Conservation (phyloP, 2,113 vertebrate genomes). For the Martes martes region DNA sequence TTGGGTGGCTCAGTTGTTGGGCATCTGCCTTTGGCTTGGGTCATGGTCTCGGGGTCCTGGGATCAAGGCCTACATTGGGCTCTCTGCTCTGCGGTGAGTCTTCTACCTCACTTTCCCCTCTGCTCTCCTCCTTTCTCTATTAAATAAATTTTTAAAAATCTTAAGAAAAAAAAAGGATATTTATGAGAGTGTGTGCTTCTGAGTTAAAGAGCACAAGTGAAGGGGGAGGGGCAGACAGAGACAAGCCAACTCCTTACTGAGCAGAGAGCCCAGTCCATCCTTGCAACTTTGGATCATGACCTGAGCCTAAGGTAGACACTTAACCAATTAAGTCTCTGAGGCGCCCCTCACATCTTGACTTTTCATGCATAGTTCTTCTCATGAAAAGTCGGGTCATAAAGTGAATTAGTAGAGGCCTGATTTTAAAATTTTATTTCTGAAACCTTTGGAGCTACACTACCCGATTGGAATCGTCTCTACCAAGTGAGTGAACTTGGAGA, state of each 20-base stretch:
- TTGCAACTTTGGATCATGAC: neutral
- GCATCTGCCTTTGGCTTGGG: too few relatives aligned
- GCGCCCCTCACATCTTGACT: neutral
- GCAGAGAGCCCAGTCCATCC: neutral
- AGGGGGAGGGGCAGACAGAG: neutral
- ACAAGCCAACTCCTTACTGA: neutral
- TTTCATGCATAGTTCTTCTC: neutral
- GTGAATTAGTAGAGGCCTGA: neutral
- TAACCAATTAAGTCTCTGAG: neutral
- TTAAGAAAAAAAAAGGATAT: too few relatives aligned
- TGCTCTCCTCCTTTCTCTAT: neutral
- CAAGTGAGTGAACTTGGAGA: neutral
- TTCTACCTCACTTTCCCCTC: neutral
- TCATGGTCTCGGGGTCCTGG: too few relatives aligned
- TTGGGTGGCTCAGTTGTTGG: neutral
- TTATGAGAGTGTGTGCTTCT: neutral
- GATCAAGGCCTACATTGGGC: fast-evolving
- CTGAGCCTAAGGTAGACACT: neutral
- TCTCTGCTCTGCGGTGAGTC: neutral
- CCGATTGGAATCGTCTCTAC: neutral
- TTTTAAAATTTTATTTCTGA: neutral
- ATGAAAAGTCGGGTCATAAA: neutral
- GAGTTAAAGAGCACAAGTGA: neutral
- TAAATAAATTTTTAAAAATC: neutral
- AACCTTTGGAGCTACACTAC: neutral